Evolutionary conservation across 2,797 vertebrate genomes (phyloP).

Genomic region (Acropternis orthonyx): DNA sequence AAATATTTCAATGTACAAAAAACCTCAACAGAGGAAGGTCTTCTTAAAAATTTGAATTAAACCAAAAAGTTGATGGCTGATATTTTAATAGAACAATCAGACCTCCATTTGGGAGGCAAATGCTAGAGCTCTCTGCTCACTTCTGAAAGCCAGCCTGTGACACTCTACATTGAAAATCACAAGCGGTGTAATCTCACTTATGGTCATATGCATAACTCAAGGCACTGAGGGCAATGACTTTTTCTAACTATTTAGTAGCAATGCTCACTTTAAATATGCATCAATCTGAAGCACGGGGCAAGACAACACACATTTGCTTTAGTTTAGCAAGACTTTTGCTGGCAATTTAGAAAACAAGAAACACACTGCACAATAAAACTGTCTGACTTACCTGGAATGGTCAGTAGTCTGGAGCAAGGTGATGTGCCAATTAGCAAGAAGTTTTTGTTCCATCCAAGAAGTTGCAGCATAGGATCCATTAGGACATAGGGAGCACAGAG

Average conservation of each 20-base stretch:
- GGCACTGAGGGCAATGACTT: neutral
- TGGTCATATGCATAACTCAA: neutral
- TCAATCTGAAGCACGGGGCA: neutral
- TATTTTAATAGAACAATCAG: constrained; percentile 17
- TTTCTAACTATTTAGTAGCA: neutral
- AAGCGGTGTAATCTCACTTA: neutral
- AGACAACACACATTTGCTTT: neutral
- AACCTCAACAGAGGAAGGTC: neutral
- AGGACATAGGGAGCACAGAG: neutral
- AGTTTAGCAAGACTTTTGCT: neutral
- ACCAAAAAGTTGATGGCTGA: neutral
- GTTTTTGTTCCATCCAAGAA: neutral
- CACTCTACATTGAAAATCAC: neutral
- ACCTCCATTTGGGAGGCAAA: neutral
- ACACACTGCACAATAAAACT: neutral
- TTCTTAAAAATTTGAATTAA: neutral
- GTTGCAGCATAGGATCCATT: neutral
- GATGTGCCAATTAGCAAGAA: neutral
- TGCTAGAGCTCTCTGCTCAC: neutral
- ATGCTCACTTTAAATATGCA: neutral
- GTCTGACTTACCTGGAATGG: neutral
- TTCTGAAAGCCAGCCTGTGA: neutral
- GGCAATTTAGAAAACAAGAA: neutral
- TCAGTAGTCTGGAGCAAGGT: neutral
- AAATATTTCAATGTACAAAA: constrained; percentile 9